A percentile compares a stretch with the other conserved stretches of the same genome.
These are phyloP conservation scores for Ageneiosus marmoratus DNA, from an alignment of 2,113 vertebrate genomes.

Conservation along the genomic window DNA sequence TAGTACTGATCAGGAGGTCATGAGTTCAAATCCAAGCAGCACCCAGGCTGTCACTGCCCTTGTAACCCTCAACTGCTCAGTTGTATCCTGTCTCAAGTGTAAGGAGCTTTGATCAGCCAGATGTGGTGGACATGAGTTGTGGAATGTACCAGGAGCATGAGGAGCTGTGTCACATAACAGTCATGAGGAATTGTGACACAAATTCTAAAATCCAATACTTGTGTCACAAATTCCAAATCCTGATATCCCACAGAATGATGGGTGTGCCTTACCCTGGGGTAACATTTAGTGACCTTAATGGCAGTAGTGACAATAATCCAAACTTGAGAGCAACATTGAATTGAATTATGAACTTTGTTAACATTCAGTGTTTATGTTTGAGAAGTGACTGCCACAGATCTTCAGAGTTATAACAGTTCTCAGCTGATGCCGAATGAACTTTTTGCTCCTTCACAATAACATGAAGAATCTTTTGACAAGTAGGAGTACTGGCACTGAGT, in stretches of 20 bases:
- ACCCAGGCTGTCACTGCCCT: background rate
- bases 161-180: background rate
- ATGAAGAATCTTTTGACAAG: background rate
- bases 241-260: background rate
- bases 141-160: background rate
- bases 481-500: background rate
- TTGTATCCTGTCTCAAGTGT: background rate
- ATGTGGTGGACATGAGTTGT: background rate
- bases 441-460: background rate
- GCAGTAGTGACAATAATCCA: background rate
- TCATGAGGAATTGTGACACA: background rate
- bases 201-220: background rate
- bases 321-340: background rate
- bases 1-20: background rate
- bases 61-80: background rate
- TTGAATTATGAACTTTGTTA: background rate
- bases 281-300: background rate
- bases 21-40: background rate
- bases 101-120: background rate
- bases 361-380: background rate
- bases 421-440: background rate
- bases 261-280: background rate
- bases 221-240: background rate
- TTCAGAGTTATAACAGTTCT: background rate
- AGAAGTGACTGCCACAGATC: background rate